phyloP scores from a whole-genome alignment of 2,888 invertebrate genomes.

The Drosophila rubida region DNA sequence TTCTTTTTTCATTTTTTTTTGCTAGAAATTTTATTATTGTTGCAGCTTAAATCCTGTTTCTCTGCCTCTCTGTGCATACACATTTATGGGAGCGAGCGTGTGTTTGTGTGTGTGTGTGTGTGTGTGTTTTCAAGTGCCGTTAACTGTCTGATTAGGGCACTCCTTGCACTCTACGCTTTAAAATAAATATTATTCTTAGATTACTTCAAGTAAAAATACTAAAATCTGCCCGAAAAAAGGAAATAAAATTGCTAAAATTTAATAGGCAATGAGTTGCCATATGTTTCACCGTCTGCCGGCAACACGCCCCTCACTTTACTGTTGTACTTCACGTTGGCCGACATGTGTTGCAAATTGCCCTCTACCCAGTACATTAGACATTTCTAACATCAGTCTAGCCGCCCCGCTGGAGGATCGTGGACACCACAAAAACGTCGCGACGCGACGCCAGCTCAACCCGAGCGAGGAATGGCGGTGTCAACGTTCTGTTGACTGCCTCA shows the following conservation, averaged over 20 bases:
- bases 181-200: constrained; percentile 82
- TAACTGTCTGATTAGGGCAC: constrained; percentile 81
- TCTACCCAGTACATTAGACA: not conserved
- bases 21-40: constrained; percentile 74
- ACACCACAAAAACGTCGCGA: constrained; percentile 20
- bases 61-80: constrained; percentile 29
- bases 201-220: constrained; percentile 67
- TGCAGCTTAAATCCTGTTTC: constrained; percentile 78
- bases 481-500: constrained; percentile 59
- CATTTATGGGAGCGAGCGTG: constrained; percentile 20
- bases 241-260: constrained; percentile 68
- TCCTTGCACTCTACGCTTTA: constrained; percentile 67
- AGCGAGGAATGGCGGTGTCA: constrained; percentile 30
- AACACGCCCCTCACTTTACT: constrained; percentile 33
- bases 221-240: constrained; percentile 54
- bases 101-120: constrained; percentile 27
- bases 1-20: constrained; percentile 42
- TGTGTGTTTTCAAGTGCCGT: constrained; percentile 60
- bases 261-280: constrained; percentile 68
- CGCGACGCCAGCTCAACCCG: constrained; percentile 29
- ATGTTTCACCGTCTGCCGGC: constrained; percentile 32
- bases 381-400: constrained; percentile 32
- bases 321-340: constrained; percentile 1
- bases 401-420: constrained; percentile 7
- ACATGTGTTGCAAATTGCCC: constrained; percentile 62